phyloP scores from a whole-genome alignment of 1,140 invertebrate species.

The Neocloeon triangulifer region DNA sequence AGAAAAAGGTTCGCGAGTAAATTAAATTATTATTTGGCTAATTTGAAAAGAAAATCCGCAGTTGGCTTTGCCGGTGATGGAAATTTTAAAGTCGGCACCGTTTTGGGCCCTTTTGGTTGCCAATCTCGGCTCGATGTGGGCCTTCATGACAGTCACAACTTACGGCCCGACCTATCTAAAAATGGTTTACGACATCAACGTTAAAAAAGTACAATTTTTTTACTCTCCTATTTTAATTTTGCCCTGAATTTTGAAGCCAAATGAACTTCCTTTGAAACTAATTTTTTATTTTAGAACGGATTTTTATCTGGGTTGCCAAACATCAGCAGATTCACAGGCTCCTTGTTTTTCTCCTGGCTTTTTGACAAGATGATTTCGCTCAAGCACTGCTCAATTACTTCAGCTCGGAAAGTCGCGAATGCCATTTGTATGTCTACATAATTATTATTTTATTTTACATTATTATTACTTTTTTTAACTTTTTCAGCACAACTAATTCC shows the following conservation, averaged over 20 bases:
- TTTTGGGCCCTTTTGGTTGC: slow-evolving; percentile 54
- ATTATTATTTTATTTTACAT: too few relatives aligned
- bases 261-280: too few relatives aligned
- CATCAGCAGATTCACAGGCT: neutral
- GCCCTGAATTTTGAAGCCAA: too few relatives aligned
- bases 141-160: slow-evolving; percentile 62
- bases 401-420: neutral
- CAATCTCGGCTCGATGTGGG: slow-evolving; percentile 67
- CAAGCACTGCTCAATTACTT: neutral
- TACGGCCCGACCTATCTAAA: slow-evolving; percentile 69
- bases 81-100: slow-evolving; percentile 43
- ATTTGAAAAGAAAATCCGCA: too few relatives aligned
- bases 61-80: slow-evolving; percentile 40
- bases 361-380: neutral
- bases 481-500: slow-evolving; percentile 3
- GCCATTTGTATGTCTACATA: too few relatives aligned
- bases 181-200: slow-evolving; percentile 58
- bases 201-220: slow-evolving; percentile 53
- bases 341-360: neutral
- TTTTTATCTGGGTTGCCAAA: neutral
- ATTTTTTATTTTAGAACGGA: too few relatives aligned
- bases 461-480: too few relatives aligned
- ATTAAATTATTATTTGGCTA: too few relatives aligned
- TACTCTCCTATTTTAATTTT: too few relatives aligned
- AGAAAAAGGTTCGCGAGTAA: too few relatives aligned